A percentile compares a stretch with the other conserved stretches of the same genome.
These are phyloP conservation scores for Teleogryllus occipitalis DNA, from an alignment of 1,140 invertebrate genomes.

Conservation along the genomic window DNA sequence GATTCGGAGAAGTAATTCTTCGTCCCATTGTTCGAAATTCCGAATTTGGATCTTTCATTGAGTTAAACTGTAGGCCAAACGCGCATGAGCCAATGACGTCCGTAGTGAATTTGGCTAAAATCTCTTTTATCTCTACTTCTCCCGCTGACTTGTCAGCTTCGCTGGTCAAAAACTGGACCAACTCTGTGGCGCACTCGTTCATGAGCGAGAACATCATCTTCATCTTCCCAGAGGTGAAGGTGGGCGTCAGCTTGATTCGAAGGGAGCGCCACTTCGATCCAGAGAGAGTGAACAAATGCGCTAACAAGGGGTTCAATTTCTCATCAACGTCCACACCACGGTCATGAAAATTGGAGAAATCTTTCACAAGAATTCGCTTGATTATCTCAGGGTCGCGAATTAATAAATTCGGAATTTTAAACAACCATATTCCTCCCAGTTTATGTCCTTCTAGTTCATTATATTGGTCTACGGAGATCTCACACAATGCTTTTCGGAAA, in stretches of 20 bases:
- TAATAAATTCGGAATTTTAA: slow-evolving; percentile 28
- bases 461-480: neutral
- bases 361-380: slow-evolving; percentile 47
- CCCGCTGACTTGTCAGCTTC: slow-evolving; percentile 23
- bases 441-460: neutral
- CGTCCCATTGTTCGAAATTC: slow-evolving; percentile 29
- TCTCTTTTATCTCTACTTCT: slow-evolving; percentile 31
- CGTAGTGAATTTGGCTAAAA: slow-evolving; percentile 44
- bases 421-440: slow-evolving; percentile 4
- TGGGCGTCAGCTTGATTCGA: slow-evolving; percentile 38
- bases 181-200: neutral
- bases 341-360: slow-evolving; percentile 48
- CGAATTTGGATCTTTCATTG: slow-evolving; percentile 39
- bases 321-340: slow-evolving; percentile 44
- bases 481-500: slow-evolving; percentile 23
- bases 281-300: slow-evolving; percentile 18
- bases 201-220: slow-evolving; percentile 37
- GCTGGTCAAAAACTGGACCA: neutral
- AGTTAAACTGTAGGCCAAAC: slow-evolving; percentile 44
- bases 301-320: slow-evolving; percentile 26
- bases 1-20: neutral
- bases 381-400: slow-evolving; percentile 41
- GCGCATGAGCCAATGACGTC: slow-evolving; percentile 41
- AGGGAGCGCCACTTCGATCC: slow-evolving; percentile 38
- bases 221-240: slow-evolving; percentile 41